Percentiles rank a stretch among this genome's conserved stretches.
phyloP scores from a whole-genome alignment of 2,888 invertebrate genomes.

The Sinotaia quadrata region DNA sequence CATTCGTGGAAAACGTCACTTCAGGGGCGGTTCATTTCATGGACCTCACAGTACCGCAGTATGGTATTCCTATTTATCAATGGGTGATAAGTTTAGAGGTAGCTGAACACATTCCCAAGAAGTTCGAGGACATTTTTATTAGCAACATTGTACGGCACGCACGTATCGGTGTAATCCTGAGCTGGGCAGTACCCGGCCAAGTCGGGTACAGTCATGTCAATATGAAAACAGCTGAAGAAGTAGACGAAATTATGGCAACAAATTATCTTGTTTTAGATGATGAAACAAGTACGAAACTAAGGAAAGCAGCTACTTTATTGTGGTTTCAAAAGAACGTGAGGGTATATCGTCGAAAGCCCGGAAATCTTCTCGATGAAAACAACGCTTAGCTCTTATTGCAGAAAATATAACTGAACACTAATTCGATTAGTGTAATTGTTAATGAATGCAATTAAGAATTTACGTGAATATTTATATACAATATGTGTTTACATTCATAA shows the following conservation, averaged over 20 bases:
- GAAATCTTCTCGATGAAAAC: not conserved
- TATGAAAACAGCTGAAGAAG: slow-evolving; percentile 40
- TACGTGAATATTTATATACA: no score
- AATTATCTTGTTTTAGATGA: slow-evolving; percentile 38
- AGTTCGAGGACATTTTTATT: slow-evolving; percentile 42
- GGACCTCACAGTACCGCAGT: slow-evolving; percentile 50
- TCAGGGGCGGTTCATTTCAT: slow-evolving; percentile 33
- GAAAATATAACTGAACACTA: no score
- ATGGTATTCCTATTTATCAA: slow-evolving; percentile 45
- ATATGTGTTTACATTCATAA: no score
- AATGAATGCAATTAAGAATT: no score
- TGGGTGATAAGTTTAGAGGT: slow-evolving; percentile 51
- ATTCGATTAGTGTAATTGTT: no score
- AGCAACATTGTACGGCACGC: slow-evolving; percentile 46
- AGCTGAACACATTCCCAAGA: slow-evolving; percentile 49
- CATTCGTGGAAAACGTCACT: slow-evolving; percentile 43
- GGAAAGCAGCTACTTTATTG: slow-evolving; percentile 28
- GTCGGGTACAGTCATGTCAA: slow-evolving; percentile 45
- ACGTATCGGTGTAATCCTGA: slow-evolving; percentile 43
- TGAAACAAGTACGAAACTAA: slow-evolving; percentile 27
- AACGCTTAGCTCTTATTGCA: no score
- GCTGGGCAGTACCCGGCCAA: slow-evolving; percentile 50
- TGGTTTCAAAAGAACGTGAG: slow-evolving; percentile 43
- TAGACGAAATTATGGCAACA: slow-evolving; percentile 29
- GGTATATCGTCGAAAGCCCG: slow-evolving; percentile 31